Base-by-base conservation (phyloP, 1,140 invertebrate genomes). In the Drosophila bocqueti region DNA sequence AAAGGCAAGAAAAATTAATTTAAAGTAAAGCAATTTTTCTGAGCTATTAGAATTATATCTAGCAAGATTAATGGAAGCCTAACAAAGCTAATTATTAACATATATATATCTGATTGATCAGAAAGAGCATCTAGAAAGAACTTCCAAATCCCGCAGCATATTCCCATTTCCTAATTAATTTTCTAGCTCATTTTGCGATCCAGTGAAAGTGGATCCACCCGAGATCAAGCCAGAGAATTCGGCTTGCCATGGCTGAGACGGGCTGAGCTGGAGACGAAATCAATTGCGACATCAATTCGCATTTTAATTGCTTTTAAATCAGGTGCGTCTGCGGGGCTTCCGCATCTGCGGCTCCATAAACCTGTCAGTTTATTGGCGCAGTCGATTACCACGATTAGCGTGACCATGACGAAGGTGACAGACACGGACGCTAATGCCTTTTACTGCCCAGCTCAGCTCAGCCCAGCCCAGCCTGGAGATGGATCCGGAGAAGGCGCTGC, bases 331-430 rank as follows among this genome's bases (percentile, higher is more conserved):
- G 73, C 21, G 46, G 31, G 36, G 64, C 78, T 74, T 81, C 78
- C 60, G 79, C 72, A 58, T 81, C 80, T 83, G 64, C 61, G 67
- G 66, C 67, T 82, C 82, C 81, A 82, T 89, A 89, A 89, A 89
- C 78, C 85, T 89, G 85, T 89, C 85, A 77, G 81, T 90, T 90
- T 91, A 90, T 91, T 85, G 86, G 86, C 85, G 86, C 82, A 82
- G 59, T 67, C 79, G 86, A 89, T 89, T 82, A 90, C 81, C 79
- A 65, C 82, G 86, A 91, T 90, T 91, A 91, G 86, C 85, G 86
- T 90, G 86, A 91, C 85, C 86, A 90, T 90, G 85, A 90, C 85
- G 85, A 90, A 89, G 86, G 85, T 90, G 85, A 90, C 85, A 91
- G 84, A 89, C 85, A 84, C 66, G 77, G 85, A 89, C 84, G 85